A percentile compares a stretch with the other conserved stretches of the same genome.
phyloP scores from a whole-genome alignment of 2,797 vertebrate genomes.

The Onychomys leucogaster region DNA sequence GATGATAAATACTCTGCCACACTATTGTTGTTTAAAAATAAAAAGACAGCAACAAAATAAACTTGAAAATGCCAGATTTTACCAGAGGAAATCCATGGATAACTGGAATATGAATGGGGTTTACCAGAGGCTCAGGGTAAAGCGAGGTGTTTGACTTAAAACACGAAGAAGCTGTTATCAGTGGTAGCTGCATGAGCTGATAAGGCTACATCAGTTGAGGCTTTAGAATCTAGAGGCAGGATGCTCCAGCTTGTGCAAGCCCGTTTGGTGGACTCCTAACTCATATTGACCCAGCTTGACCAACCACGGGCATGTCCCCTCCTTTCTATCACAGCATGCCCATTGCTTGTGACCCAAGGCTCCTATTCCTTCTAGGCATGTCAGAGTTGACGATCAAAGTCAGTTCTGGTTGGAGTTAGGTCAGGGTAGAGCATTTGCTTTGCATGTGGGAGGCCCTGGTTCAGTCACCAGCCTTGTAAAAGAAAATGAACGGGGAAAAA shows the following conservation, averaged over 20 bases:
- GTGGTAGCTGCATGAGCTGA: neutral
- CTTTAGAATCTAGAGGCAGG: constrained; percentile 7
- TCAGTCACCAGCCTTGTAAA: neutral
- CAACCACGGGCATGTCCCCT: neutral
- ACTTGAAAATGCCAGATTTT: constrained; percentile 55
- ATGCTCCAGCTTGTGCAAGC: neutral
- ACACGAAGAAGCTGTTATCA: neutral
- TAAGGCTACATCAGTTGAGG: neutral
- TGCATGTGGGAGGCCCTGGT: neutral
- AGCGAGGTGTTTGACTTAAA: constrained; percentile 24
- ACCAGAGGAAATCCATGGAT: neutral
- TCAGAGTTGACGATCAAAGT: constrained; percentile 5
- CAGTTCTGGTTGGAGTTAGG: neutral
- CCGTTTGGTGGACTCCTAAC: neutral
- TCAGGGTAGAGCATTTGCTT: neutral
- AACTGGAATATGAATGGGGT: constrained; percentile 4
- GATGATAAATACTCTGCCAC: neutral
- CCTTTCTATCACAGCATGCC: neutral
- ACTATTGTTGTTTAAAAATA: neutral
- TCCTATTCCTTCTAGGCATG: neutral
- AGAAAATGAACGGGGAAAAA: neutral
- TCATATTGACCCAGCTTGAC: neutral
- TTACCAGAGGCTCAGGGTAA: neutral
- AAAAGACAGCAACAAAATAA: neutral
- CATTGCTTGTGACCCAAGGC: neutral